A percentile compares a stretch with the other conserved stretches of the same genome.
phyloP scores from a whole-genome alignment of 2,113 vertebrate species.

The Trogon surrucura region DNA sequence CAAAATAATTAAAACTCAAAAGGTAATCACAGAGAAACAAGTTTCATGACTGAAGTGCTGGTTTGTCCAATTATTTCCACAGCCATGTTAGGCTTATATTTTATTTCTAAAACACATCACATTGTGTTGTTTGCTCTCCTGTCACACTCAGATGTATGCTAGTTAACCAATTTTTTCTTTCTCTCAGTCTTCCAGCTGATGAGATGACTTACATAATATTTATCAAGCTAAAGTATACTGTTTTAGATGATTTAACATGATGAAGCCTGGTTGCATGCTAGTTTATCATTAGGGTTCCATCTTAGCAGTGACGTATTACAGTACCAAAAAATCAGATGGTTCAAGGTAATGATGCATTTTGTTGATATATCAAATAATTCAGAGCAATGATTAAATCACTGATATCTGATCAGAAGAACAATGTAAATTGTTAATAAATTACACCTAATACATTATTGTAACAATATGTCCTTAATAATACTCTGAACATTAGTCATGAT shows the following conservation, averaged over 20 bases:
- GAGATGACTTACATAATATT: not conserved
- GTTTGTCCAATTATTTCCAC: conserved; percentile 15
- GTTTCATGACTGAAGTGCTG: not conserved
- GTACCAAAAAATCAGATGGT: not conserved
- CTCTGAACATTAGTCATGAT: not conserved
- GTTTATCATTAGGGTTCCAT: conserved; percentile 4
- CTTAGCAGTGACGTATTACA: not conserved
- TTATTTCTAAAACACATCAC: not conserved
- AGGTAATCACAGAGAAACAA: not conserved
- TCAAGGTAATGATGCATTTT: conserved; percentile 33
- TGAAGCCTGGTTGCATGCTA: not conserved
- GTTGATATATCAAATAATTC: not conserved
- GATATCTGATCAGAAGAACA: not conserved
- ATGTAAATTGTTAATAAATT: not conserved
- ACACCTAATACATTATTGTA: not conserved
- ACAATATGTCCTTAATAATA: not conserved
- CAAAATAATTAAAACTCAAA: not conserved
- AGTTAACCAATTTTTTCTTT: not conserved
- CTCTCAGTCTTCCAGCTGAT: not conserved
- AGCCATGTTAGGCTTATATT: not conserved
- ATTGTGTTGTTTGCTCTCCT: not conserved
- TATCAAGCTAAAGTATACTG: conserved; percentile 12
- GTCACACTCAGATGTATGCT: not conserved
- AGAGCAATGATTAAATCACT: conserved; percentile 15
- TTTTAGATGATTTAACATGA: conserved; percentile 41